Conservation (phyloP, 35 echinoderm and acorn worm genomes). For the Heliocidaris tuberculata region DNA sequence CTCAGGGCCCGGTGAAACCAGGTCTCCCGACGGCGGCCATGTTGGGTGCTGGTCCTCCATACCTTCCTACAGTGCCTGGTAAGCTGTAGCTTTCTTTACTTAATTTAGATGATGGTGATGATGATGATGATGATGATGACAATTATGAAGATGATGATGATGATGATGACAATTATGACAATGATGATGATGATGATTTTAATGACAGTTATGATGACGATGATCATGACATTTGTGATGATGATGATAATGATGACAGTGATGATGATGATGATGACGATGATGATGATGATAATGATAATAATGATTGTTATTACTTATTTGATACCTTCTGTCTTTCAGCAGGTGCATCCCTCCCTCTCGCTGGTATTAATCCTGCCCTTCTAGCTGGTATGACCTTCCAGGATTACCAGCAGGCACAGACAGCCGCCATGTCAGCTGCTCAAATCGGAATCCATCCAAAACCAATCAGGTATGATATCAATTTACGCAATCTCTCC, state of each 20-base stretch:
- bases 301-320: not conserved
- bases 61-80: constrained; percentile 81
- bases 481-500: not conserved
- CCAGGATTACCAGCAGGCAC: constrained; percentile 26
- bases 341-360: not conserved
- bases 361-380: constrained; percentile 23
- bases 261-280: not conserved
- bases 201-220: not conserved
- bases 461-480: constrained; percentile 24
- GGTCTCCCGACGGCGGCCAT: constrained; percentile 60
- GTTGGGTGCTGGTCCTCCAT: constrained; percentile 64
- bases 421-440: constrained; percentile 38
- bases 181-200: not conserved
- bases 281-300: not conserved
- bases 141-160: not conserved
- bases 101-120: not conserved
- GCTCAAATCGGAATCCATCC: constrained; percentile 32
- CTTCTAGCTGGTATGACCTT: constrained; percentile 10
- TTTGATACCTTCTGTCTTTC: not conserved
- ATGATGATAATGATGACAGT: not conserved
- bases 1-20: constrained; percentile 64
- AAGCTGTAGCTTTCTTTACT: constrained; percentile 41
- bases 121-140: not conserved
- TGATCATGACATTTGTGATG: not conserved
- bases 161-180: not conserved